phyloP scores from a whole-genome alignment of 2,797 vertebrate genomes.

The Rhinoraja longicauda region DNA sequence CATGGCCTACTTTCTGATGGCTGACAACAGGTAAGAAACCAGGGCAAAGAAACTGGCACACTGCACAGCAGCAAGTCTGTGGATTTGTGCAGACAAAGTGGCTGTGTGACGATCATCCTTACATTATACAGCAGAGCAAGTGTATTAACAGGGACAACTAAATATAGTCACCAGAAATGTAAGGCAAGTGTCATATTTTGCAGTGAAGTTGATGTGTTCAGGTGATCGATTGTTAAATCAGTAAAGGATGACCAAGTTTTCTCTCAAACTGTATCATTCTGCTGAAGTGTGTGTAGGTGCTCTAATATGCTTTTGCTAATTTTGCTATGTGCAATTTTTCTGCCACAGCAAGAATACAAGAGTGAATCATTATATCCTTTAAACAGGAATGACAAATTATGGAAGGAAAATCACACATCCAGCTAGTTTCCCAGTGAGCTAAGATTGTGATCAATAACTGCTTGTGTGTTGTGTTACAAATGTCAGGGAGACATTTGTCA shows the following conservation, averaged over 20 bases:
- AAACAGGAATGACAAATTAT: too few species aligned
- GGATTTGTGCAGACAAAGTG: background rate
- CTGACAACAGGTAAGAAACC: background rate
- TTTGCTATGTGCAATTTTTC: background rate
- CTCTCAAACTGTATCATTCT: background rate
- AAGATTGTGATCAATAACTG: too few species aligned
- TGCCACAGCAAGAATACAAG: too few species aligned
- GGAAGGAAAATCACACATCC: too few species aligned
- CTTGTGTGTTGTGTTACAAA: too few species aligned
- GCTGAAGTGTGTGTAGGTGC: background rate
- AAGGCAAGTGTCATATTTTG: background rate
- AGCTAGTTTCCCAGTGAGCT: too few species aligned
- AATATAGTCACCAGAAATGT: slow-evolving; percentile 24
- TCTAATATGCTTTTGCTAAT: background rate
- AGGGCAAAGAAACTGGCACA: slow-evolving; percentile 16
- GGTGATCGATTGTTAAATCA: background rate
- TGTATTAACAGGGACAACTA: background rate
- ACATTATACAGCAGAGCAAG: background rate
- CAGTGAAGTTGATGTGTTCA: background rate
- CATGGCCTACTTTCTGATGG: background rate
- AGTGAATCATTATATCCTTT: too few species aligned
- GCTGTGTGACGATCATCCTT: background rate
- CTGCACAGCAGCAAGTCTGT: background rate
- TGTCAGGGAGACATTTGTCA: too few species aligned
- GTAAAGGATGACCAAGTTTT: background rate